Evolutionary conservation across 2,113 vertebrate genomes (phyloP).

Genomic region (Ochotona princeps): DNA sequence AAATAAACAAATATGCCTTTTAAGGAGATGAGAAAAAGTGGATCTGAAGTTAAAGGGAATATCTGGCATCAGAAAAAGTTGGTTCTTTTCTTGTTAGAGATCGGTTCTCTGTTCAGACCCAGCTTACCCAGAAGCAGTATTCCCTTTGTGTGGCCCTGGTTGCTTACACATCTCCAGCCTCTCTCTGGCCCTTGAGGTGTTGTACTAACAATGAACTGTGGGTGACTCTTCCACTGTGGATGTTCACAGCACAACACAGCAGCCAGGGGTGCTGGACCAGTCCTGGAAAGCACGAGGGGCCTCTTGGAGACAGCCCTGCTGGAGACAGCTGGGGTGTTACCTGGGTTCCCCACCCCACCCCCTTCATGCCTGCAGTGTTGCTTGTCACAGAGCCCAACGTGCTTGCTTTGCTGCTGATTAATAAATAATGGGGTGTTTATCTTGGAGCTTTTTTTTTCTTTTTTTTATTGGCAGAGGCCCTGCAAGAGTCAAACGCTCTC

Average conservation of each 20-base stretch:
- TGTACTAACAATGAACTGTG: background rate
- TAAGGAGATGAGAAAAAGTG: background rate
- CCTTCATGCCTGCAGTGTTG: slow-evolving; percentile 2
- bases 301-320: background rate
- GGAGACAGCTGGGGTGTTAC: background rate
- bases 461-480: slow-evolving; percentile 69
- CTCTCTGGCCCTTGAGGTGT: background rate
- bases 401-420: slow-evolving; percentile 13
- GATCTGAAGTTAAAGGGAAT: slow-evolving; percentile 37
- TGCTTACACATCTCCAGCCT: background rate
- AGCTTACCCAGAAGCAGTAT: background rate
- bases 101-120: background rate
- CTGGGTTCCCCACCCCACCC: too few relatives aligned
- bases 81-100: background rate
- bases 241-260: background rate
- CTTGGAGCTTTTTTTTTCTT: slow-evolving; percentile 48
- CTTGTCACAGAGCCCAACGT: background rate
- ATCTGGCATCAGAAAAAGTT: background rate
- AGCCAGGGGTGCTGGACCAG: background rate
- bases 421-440: slow-evolving; percentile 69
- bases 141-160: background rate
- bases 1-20: too few relatives aligned
- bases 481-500: slow-evolving; percentile 49
- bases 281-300: background rate
- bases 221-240: background rate